Percentiles rank a stretch among this genome's conserved stretches.
Conservation (phyloP, 2,113 vertebrate genomes). For the Sminthopsis crassicaudata region DNA sequence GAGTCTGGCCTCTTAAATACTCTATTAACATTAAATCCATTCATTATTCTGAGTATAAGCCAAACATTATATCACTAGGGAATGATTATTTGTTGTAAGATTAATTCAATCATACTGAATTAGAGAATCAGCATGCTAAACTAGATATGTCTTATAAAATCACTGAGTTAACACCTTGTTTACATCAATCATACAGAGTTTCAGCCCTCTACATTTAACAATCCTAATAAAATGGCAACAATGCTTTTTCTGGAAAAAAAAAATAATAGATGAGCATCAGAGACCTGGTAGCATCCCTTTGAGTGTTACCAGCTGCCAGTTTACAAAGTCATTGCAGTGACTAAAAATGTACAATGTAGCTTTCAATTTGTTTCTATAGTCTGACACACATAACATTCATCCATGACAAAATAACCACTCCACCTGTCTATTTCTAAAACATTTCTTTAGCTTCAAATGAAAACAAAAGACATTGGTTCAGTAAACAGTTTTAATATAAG, state of each 20-base stretch:
- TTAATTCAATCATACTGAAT: no score
- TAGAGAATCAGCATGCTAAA: no score
- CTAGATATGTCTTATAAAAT: no score
- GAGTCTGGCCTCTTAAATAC: no score
- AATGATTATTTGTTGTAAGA: no score
- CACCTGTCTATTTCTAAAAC: slow-evolving; percentile 19
- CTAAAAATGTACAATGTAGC: slow-evolving; percentile 53
- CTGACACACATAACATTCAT: slow-evolving; percentile 45
- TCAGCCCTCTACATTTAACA: not conserved
- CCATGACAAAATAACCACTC: not conserved
- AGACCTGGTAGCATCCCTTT: not conserved
- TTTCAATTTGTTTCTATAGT: slow-evolving; percentile 60
- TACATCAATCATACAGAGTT: no score
- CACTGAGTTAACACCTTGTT: no score
- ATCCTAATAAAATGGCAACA: not conserved
- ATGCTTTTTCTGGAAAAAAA: not conserved
- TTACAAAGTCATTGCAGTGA: slow-evolving; percentile 44
- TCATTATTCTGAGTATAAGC: no score
- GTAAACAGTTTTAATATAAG: not conserved
- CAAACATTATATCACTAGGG: no score
- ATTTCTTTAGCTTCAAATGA: not conserved
- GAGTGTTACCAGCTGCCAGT: slow-evolving; percentile 8
- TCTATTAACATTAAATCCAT: no score
- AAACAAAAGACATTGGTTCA: not conserved
- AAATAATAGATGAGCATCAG: not conserved